Base-by-base conservation (phyloP, 2,797 vertebrate species). In the Epinephelus malabaricus region DNA sequence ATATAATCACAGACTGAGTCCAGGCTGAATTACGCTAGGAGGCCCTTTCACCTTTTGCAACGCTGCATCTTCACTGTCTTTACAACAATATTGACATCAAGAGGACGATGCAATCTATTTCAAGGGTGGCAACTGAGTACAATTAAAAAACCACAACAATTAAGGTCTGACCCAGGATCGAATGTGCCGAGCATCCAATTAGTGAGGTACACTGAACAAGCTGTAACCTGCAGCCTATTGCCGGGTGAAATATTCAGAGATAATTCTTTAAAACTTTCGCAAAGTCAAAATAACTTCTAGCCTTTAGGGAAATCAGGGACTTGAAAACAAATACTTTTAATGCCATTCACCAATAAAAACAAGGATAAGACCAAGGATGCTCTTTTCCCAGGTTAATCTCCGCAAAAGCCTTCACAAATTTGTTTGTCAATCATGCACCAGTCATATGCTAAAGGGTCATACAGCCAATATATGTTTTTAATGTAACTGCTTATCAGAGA, bases 61-160 rank as follows among this genome's bases (percentile, higher is more conserved):
- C 11, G 54, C 34, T 76, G 14, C 34, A 51, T 56, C 56, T 65
- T 70, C 17, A 58, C 17, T 18, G 34, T 67, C 70, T 69, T 30
- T 73, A 21, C 0, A 51, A 14, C n/a, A 81, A 51, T 66, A 75
- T 1, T 61, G 51, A 76, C 70, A 65, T 49, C 2, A 73, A 75
- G 65, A 54, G 30, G 5, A 50, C 23, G 0, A 63, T 63, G 19
- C 43, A 17, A 69, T 78, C 70, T 27, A 72, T 70, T 38, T 76
- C 56, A 66, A 27, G 12, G 38, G 38, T 19, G 76, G 66, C 23
- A 49, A 69, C 25, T 50, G 34, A 78, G 63, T 30, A 59, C 65
- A 71, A 82, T 76, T 54, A 62, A 66, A 55, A 62, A 65, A 56
- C 14, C 51, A 78, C 64, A 65, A 62, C 67, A 68, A 65, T 69